Evolutionary conservation across 2,113 vertebrate species (phyloP), one percentile per base, ranked within the genome.

Genomic region (Petroica traversi): DNA sequence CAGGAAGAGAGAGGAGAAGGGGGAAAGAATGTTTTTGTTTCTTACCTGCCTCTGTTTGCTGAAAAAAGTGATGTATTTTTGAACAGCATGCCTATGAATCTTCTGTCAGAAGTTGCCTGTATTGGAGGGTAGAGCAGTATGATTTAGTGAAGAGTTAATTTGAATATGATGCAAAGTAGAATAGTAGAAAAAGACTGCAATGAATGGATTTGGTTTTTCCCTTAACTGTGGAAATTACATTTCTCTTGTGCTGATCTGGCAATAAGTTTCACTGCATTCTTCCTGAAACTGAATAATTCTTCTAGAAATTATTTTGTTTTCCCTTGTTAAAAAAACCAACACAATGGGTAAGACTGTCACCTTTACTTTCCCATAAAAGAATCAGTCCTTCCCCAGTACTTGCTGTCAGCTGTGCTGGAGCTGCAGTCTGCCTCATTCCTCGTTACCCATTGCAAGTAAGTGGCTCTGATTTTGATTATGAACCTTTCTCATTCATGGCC

Each of bases 401-500:
- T 93, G 45, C 62, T 78, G 45, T 85, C 69, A 81, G 51, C 77
- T 62, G 43, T 62, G 59, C 55, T 84, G 14, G 14, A 75, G 62
- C 36, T 73, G 24, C 55, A 52, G 49, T 24, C 67, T 8, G 2
- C 26, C 41, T 87, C 77, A 14, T 20, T 76, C 36, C n/a, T 48
- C 7, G 40, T 55, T 67, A 63, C 43, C 83, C 43, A 20, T 33
- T 71, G 31, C 49, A 64, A 40, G n/a, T 64, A 25, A 87, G 82
- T 62, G 14, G 19, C 72, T 85, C 77, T 91, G 66, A 95, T 89
- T 94, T 93, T 92, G 51, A 71, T 88, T 85, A 82, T 59, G 38
- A 57, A 73, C 22, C 36, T 90, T 92, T 90, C 51, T 95, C 25
- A 52, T 62, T 94, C 71, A 36, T 83, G 46, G 55, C 66, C 62